A percentile compares a stretch with the other conserved stretches of the same genome.
phyloP scores from a whole-genome alignment of 2,797 vertebrate species.

The Myotis planiceps region DNA sequence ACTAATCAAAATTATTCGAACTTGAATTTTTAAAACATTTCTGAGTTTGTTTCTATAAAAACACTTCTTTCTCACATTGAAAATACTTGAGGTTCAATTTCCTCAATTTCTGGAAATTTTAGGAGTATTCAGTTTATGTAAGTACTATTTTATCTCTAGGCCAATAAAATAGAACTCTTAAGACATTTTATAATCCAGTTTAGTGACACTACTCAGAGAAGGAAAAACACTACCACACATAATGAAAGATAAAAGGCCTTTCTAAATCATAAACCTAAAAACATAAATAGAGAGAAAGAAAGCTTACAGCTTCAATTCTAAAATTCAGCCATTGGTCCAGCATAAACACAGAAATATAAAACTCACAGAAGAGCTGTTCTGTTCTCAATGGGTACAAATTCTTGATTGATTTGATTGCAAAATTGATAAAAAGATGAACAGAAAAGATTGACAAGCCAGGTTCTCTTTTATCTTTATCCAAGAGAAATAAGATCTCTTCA shows the following conservation, averaged over 20 bases:
- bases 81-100: neutral
- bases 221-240: neutral
- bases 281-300: neutral
- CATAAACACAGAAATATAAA: neutral
- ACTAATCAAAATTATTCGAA: neutral
- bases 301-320: neutral
- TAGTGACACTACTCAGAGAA: neutral
- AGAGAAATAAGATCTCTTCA: neutral
- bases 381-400: neutral
- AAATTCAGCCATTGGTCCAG: neutral
- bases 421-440: neutral
- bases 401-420: constrained; percentile 28
- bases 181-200: neutral
- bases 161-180: neutral
- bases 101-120: neutral
- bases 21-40: neutral
- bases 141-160: neutral
- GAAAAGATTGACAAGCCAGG: neutral
- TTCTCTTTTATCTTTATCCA: neutral
- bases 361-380: neutral
- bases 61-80: neutral
- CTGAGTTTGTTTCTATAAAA: neutral
- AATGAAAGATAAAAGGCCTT: neutral
- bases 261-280: neutral
- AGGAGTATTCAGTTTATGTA: neutral